Evolutionary conservation across 1,140 invertebrate genomes (phyloP), one percentile per base, ranked within the genome.

Genomic region (Drosophila ambigua): DNA sequence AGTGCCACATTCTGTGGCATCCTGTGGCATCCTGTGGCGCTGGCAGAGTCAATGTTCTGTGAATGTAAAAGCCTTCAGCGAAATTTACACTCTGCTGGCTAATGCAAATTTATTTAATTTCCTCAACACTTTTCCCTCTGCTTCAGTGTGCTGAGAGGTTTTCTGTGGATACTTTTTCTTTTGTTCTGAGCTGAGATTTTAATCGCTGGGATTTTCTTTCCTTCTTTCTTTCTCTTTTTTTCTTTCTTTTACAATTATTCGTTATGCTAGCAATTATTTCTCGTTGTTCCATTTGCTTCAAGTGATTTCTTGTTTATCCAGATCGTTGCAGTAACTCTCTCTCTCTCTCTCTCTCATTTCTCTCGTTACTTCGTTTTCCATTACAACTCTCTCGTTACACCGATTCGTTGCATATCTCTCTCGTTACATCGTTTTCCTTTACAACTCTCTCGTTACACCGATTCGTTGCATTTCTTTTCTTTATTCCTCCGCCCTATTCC

Each of bases 1-100:
- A 69, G 65, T 49, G 44, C 45, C 45, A 71, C 16, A 44, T 69
- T 39, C 64, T 26, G 64, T 52, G 46, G 46, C 65, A 46, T 58
- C 9, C 64, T 26, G 64, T 52, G 46, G 46, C 65, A 46, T 58
- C 9, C 0, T 39, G 35, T 39, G 35, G 35, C 35, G 35, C 11
- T 39, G 35, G 35, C 35, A 39, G 35, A 39, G 35, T 39, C 35
- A 39, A 39, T 39, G 35, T 39, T 39, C 35, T 39, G 35, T 39
- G 35, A 13, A 39, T 39, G 35, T 39, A 39, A 39, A 13, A 39
- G 35, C 35, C 35, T 39, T 39, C 11, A 39, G 35, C 4, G 13
- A 13, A 39, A 39, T 65, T 11, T 44, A 11, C 61, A 44, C 43
- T 51, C 61, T 5, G 24, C 4, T 51, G 39, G 24, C 35, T 65